Evolutionary conservation across 2,797 vertebrate genomes (phyloP).

Genomic region (Pangasius macronema): DNA sequence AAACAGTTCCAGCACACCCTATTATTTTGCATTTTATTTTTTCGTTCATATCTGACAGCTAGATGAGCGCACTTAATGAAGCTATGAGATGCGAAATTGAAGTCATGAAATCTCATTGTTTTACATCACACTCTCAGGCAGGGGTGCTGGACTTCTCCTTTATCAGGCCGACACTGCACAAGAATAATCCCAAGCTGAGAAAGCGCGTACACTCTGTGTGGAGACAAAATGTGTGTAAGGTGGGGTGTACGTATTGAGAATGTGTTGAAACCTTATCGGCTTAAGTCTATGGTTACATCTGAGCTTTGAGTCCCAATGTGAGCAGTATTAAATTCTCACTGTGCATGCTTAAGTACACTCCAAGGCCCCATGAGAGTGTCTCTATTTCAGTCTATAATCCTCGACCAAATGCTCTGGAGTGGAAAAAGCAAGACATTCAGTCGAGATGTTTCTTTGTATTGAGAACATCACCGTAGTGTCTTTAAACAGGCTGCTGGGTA

Average conservation of each 20-base stretch:
- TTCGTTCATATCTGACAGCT: not conserved
- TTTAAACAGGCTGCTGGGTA: not conserved
- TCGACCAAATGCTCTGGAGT: constrained; percentile 19
- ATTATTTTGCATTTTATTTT: not conserved
- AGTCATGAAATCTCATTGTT: not conserved
- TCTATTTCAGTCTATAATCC: constrained; percentile 25
- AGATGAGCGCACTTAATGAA: not conserved
- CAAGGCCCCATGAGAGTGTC: constrained; percentile 6
- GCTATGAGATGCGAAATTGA: too few relatives aligned
- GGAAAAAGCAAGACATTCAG: not conserved
- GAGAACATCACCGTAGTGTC: not conserved
- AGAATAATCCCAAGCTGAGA: not conserved
- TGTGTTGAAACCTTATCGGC: too few relatives aligned
- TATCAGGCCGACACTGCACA: not conserved
- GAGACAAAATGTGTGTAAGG: too few relatives aligned
- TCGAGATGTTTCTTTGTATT: not conserved
- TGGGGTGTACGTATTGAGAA: too few relatives aligned
- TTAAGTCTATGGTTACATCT: not conserved
- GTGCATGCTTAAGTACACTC: not conserved
- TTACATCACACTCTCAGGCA: not conserved
- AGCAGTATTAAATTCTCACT: not conserved
- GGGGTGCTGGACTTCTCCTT: not conserved
- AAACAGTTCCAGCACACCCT: not conserved
- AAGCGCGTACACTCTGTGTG: too few relatives aligned
- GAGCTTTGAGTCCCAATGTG: not conserved